Conservation (phyloP, 2,113 vertebrate species). For the Penelope pileata region DNA sequence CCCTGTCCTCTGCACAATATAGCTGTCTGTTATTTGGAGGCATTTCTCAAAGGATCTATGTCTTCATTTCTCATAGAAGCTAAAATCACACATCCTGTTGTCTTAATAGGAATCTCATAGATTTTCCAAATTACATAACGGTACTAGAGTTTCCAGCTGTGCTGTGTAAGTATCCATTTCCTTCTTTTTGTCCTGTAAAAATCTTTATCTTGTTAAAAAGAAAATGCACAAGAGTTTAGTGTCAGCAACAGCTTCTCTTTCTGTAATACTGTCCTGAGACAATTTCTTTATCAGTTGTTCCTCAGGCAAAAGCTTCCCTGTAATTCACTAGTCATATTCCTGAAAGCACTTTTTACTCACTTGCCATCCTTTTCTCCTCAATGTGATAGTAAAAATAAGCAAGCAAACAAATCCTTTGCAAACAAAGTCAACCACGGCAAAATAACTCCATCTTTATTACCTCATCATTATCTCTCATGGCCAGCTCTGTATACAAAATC, state of each 20-base stretch:
- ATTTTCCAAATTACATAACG: neutral
- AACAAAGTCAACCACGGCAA: neutral
- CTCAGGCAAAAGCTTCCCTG: neutral
- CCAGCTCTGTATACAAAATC: neutral
- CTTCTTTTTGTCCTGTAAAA: neutral
- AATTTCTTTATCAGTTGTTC: neutral
- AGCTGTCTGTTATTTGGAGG: neutral
- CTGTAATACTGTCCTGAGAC: neutral
- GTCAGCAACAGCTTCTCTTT: neutral
- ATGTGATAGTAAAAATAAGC: neutral
- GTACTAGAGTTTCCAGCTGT: neutral
- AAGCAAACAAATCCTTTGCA: neutral
- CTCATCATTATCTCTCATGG: neutral
- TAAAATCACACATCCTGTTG: neutral
- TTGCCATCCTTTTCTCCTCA: neutral
- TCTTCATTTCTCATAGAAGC: neutral
- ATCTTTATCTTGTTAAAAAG: neutral
- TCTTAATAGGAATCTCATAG: neutral
- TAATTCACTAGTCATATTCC: neutral
- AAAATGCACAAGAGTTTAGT: neutral
- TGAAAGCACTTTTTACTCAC: neutral
- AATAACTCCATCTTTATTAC: neutral
- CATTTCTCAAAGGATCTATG: neutral
- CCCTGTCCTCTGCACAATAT: neutral
- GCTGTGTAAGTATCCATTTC: neutral